A percentile compares a stretch with the other conserved stretches of the same genome.
These are phyloP conservation scores for Panorpa germanica DNA, from an alignment of 2,888 invertebrate genomes.

Conservation along the genomic window DNA sequence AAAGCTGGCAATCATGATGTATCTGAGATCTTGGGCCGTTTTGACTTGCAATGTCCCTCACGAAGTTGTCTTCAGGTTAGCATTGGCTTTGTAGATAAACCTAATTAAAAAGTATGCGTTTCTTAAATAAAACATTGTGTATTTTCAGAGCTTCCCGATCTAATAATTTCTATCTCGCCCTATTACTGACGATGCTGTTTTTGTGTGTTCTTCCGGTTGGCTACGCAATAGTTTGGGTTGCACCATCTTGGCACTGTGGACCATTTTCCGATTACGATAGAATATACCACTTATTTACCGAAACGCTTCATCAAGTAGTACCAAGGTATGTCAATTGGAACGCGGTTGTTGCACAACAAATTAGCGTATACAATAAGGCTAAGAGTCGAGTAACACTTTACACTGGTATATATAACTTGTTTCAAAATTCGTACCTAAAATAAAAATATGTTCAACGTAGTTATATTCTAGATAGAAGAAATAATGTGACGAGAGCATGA, in stretches of 20 bases:
- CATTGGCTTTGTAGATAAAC: conserved; percentile 7
- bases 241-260: conserved; percentile 91
- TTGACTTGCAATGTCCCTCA: conserved; percentile 93
- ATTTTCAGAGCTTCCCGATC: conserved; percentile 63
- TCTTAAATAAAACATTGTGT: conserved; percentile 3
- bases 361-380: no score
- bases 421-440: no score
- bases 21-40: conserved; percentile 89
- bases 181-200: conserved; percentile 84
- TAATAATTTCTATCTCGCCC: conserved; percentile 87
- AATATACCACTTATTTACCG: conserved; percentile 71
- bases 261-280: conserved; percentile 72
- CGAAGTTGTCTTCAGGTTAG: conserved; percentile 62
- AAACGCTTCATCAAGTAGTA: conserved; percentile 48
- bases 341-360: no score
- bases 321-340: conserved; percentile 38
- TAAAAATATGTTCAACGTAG: no score
- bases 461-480: no score
- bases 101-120: no score
- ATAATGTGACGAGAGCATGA: no score
- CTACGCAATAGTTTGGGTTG: conserved; percentile 83
- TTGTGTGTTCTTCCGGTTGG: conserved; percentile 89
- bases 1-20: conserved; percentile 85
- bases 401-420: no score
- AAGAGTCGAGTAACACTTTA: no score